phyloP scores from a whole-genome alignment of 2,113 vertebrate genomes.

The Nothobranchius kuhntae region DNA sequence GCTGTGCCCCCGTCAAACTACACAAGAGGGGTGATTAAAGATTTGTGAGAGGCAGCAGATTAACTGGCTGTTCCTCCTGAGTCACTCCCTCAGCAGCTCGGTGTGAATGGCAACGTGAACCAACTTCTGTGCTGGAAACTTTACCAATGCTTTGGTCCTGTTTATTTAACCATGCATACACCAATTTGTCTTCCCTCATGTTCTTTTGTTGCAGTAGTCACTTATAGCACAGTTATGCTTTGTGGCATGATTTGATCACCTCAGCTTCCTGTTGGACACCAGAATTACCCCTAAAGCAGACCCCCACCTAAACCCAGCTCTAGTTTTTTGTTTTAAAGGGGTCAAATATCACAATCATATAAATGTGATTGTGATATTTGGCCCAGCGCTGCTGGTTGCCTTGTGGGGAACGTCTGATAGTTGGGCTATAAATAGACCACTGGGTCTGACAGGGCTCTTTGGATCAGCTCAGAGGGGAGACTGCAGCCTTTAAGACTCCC shows the following conservation, averaged over 20 bases:
- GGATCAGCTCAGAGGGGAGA: slow-evolving; percentile 39
- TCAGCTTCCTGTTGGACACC: not conserved
- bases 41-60: slow-evolving; percentile 4
- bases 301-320: slow-evolving; percentile 26
- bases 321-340: not conserved
- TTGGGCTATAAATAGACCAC: slow-evolving; percentile 71
- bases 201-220: not conserved
- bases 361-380: slow-evolving; percentile 22
- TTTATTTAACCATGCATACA: not conserved
- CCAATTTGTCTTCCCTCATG: not conserved
- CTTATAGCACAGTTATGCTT: not conserved
- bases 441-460: slow-evolving; percentile 52
- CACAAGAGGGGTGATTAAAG: slow-evolving; percentile 7
- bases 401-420: slow-evolving; percentile 66
- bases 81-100: slow-evolving; percentile 2
- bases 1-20: slow-evolving; percentile 7
- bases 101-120: not conserved
- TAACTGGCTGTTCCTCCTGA: slow-evolving; percentile 2
- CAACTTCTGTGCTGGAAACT: no score
- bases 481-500: slow-evolving; percentile 11
- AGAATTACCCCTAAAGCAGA: not conserved
- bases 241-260: not conserved
- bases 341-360: not conserved
- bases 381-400: slow-evolving; percentile 36
- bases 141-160: no score